Evolutionary conservation across 2,888 invertebrate genomes (phyloP).

Genomic region (Drosophila cyrtoloma): DNA sequence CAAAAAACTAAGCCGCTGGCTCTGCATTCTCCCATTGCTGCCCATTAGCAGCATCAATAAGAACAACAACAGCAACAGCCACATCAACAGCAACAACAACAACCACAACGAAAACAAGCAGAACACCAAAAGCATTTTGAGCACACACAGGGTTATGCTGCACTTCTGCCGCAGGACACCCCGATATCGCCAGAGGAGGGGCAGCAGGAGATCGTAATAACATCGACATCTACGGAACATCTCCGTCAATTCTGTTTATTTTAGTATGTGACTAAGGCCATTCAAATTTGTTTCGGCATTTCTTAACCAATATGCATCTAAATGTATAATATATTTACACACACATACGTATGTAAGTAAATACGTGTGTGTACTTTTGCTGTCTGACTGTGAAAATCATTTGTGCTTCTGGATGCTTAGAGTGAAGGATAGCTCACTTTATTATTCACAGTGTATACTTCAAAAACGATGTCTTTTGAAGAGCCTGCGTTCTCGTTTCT

Average conservation of each 20-base stretch:
- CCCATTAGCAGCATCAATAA: conserved; percentile 18
- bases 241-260: neutral
- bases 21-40: neutral
- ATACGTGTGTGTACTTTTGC: neutral
- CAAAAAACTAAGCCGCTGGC: conserved; percentile 12
- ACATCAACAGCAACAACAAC: neutral
- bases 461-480: neutral
- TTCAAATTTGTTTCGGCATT: neutral
- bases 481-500: neutral
- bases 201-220: neutral
- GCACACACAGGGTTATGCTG: neutral
- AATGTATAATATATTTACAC: neutral
- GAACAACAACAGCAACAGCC: neutral
- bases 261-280: neutral
- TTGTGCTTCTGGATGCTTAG: neutral
- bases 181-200: neutral
- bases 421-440: neutral
- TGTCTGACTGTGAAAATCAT: neutral
- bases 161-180: conserved; percentile 1
- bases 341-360: neutral
- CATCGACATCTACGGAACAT: neutral
- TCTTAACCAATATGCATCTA: neutral
- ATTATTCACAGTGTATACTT: neutral
- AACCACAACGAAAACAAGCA: neutral
- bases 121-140: conserved; percentile 1